Evolutionary conservation across 2,797 vertebrate genomes (phyloP).

Genomic region (Setipinna tenuifilis): DNA sequence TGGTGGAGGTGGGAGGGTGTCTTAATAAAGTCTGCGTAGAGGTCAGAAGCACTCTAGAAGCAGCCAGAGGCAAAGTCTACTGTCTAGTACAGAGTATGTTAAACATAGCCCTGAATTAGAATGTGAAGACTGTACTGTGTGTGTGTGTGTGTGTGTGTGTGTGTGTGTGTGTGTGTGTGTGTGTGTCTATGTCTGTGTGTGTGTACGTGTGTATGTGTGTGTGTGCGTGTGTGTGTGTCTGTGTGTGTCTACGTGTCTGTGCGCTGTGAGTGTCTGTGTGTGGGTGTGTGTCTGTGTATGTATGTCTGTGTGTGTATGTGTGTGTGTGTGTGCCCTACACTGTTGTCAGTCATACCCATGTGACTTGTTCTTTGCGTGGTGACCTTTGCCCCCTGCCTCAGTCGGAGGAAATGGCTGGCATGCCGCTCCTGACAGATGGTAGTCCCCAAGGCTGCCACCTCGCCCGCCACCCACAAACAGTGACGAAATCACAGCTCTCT

Average conservation of each 20-base stretch:
- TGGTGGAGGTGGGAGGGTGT: neutral
- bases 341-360: neutral
- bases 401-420: conserved; percentile 4
- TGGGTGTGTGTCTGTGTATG: too few species aligned
- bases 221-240: neutral
- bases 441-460: conserved; percentile 13
- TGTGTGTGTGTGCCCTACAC: neutral
- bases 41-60: neutral
- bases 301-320: too few species aligned
- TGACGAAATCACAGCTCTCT: conserved; percentile 17
- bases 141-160: neutral
- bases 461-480: conserved; percentile 4
- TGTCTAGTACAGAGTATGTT: neutral
- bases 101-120: too few species aligned
- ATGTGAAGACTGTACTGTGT: neutral
- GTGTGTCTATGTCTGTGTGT: too few species aligned
- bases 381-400: conserved; percentile 9
- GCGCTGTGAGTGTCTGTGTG: too few species aligned
- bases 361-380: neutral
- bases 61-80: neutral
- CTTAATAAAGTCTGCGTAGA: neutral
- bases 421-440: conserved; percentile 8
- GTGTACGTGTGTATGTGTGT: too few species aligned
- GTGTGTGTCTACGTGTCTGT: too few species aligned
- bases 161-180: too few species aligned